Evolutionary conservation across 2,113 vertebrate species (phyloP), one percentile per base, ranked within the genome.

Genomic region (Indicator indicator): DNA sequence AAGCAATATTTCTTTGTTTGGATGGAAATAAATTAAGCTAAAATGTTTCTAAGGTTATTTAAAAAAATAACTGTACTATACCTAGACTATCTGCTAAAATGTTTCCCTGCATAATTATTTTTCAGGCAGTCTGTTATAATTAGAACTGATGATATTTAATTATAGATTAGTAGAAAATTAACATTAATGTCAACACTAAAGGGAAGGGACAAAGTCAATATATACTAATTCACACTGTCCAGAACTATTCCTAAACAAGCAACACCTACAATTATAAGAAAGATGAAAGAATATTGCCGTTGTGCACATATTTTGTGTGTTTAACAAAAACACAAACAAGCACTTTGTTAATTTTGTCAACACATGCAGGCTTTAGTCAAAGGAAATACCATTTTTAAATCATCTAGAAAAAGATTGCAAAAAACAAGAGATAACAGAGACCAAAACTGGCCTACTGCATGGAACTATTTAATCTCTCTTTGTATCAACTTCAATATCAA

Each of bases 91-190:
- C 50, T 84, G 27, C 64, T 95, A 81, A 96, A 94, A 97, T 78
- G 19, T 76, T 95, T 92, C 71, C 78, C 64, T 83, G 56, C 50
- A 36, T 58, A 89, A 93, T 86, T 92, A 89, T 90, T 96, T 96
- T 79, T 90, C 83, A 91, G 64, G 59, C 79, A 82, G 54, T 76
- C 73, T 78, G 86, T 27, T 91, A 10, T 32, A 93, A 95, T 91
- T 89, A 82, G 82, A 93, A 93, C 65, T 63, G 83, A 95, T 20
- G 21, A 30, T 83, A 70, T 62, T 97, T 91, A 92, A 96, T 92
- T 94, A 90, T 81, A 88, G 63, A 76, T 94, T 92, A 94, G 46
- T 67, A 95, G 62, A 97, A 97, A 85, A 93, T 81, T 95, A 93
- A 88, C 64, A n/a, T 33, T 90, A 74, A 83, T 56, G n/a, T 80